Base-by-base conservation (phyloP, 64 coral and sea anemone genomes). In the Actinia tenebrosa region DNA sequence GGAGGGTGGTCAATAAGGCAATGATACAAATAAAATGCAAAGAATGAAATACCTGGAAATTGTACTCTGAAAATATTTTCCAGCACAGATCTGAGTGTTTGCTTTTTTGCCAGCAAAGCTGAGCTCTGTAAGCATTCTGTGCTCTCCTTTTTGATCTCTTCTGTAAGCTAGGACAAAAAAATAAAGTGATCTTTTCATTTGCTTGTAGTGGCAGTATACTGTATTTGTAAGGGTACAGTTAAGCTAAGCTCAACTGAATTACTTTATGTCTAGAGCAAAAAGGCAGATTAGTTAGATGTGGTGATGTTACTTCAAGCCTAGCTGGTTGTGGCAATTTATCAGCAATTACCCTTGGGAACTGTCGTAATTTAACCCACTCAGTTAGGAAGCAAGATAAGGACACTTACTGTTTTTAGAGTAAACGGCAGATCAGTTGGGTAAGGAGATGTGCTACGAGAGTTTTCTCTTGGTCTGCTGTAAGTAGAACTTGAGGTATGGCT, bases 341-440 rank as follows among this genome's bases (percentile, higher is more conserved):
- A 37, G 30, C 30, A 37, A 37, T 37, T 0, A 37, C 30, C 30
- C 30, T 37, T 37, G 30, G 30, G 30, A 37, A 37, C 30, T 37
- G 30, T 37, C 1, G 30, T 37, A 37, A 37, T 37, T 37, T 37
- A 37, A 37, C 30, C 30, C 30, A 37, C 30, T 37, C 30, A 37
- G 30, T 37, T 37, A 1, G 30, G 30, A 37, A 1, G 30, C 30
- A 37, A 0, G 30, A 37, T 37, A 37, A 37, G 6, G 3, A 4
- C 7, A 78, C 94, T 92, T 86, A 95, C 94, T 23, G 90, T 95
- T 47, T 95, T 44, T 37, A 92, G 26, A 53, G 87, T 95, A 60
- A 92, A 95, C 3, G 79, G 79, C 22, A 81, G 27, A 10, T 53
- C 79, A 37, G 22, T 23, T 50, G 79, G 79, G 79, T 53, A 18